Conservation (phyloP, 1,140 invertebrate genomes). For the Aleiodes sp. region DNA sequence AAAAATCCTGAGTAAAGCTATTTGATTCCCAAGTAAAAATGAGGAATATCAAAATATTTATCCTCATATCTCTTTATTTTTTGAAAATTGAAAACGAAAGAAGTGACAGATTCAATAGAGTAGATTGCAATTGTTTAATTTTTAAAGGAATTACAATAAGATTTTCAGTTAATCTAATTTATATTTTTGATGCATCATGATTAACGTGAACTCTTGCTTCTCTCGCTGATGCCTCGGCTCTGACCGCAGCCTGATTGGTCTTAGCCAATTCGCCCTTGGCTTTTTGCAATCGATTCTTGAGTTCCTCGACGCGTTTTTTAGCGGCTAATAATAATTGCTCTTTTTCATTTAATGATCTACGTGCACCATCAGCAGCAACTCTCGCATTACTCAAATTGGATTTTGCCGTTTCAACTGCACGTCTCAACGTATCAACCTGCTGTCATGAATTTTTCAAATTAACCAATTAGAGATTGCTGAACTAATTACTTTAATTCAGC, state of each 20-base stretch:
- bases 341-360: slow-evolving; percentile 71
- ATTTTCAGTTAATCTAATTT: background rate
- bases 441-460: slow-evolving; percentile 1
- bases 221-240: slow-evolving; percentile 71
- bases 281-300: slow-evolving; percentile 68
- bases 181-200: background rate
- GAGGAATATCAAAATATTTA: background rate
- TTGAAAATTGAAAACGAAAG: background rate
- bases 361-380: slow-evolving; percentile 67
- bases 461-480: too few relatives aligned
- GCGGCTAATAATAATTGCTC: slow-evolving; percentile 73
- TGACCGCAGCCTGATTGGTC: slow-evolving; percentile 72
- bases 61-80: background rate
- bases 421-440: slow-evolving; percentile 45
- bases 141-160: too few relatives aligned
- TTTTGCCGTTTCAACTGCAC: slow-evolving; percentile 64
- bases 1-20: background rate
- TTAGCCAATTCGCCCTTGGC: slow-evolving; percentile 70
- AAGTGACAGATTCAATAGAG: background rate
- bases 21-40: background rate
- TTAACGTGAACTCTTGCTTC: slow-evolving; percentile 66
- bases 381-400: slow-evolving; percentile 70
- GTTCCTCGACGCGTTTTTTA: slow-evolving; percentile 68
- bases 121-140: too few relatives aligned
- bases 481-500: too few relatives aligned